Percentiles rank a stretch among this genome's conserved stretches.
phyloP scores from a whole-genome alignment of 2,888 invertebrate species.

The Sericinus montela region DNA sequence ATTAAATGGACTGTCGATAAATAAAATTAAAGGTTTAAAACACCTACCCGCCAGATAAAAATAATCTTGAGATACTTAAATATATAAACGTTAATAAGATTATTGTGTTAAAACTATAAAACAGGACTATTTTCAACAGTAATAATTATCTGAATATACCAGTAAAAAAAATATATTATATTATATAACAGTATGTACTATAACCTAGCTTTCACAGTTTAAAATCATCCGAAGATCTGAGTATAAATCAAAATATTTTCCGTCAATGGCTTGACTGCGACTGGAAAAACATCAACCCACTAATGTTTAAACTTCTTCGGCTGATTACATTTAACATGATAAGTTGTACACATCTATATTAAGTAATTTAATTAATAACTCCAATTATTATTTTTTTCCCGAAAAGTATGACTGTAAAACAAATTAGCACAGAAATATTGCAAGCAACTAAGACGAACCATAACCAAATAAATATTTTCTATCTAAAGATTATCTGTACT shows the following conservation, averaged over 20 bases:
- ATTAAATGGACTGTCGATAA: conserved; percentile 59
- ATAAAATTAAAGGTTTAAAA: conserved; percentile 35
- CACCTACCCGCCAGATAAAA: conserved; percentile 33
- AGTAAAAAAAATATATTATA: conserved; percentile 75
- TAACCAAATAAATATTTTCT: conserved; percentile 53
- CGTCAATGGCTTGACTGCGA: conserved; percentile 4
- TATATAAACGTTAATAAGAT: conserved; percentile 51
- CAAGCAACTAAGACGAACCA: conserved; percentile 29
- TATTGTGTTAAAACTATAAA: conserved; percentile 70
- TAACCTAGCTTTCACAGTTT: conserved; percentile 48
- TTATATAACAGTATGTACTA: conserved; percentile 61
- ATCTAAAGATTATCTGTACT: conserved; percentile 39
- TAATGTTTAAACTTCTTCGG: conserved; percentile 14
- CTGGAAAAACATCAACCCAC: conserved; percentile 14
- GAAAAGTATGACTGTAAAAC: conserved; percentile 60
- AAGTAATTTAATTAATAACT: conserved; percentile 16
- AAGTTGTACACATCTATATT: conserved; percentile 17
- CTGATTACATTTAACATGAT: conserved; percentile 16
- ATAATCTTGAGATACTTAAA: conserved; percentile 52
- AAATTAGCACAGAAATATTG: conserved; percentile 43
- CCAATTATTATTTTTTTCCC: conserved; percentile 31
- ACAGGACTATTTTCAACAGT: conserved; percentile 69
- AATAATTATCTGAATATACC: conserved; percentile 75
- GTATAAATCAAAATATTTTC: conserved; percentile 21
- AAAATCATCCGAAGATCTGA: conserved; percentile 27